Percentiles rank a stretch among this genome's conserved stretches.
Evolutionary conservation across 2,888 invertebrate genomes (phyloP).

Genomic region (Morpho deidamia): DNA sequence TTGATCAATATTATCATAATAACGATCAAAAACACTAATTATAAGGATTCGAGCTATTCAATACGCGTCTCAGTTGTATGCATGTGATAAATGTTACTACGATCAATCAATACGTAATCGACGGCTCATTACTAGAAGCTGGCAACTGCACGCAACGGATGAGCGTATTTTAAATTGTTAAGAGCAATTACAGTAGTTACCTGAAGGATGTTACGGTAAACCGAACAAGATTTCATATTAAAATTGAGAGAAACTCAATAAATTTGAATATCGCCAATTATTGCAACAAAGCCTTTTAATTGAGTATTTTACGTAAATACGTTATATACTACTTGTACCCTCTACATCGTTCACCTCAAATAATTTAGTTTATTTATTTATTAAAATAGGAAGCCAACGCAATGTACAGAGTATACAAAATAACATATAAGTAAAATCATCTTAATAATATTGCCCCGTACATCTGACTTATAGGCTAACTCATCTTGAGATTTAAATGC

Average conservation of each 20-base stretch:
- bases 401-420: too few species aligned
- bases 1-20: slow-evolving; percentile 4
- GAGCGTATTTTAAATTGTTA: slow-evolving; percentile 12
- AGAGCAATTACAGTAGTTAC: slow-evolving; percentile 13
- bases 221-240: slow-evolving; percentile 10
- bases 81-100: slow-evolving; percentile 4
- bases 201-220: slow-evolving; percentile 11
- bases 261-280: background rate
- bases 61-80: background rate
- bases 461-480: too few species aligned
- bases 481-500: too few species aligned
- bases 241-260: slow-evolving; percentile 11
- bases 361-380: too few species aligned
- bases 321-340: too few species aligned
- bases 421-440: too few species aligned
- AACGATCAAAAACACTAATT: slow-evolving; percentile 7
- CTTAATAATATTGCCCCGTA: too few species aligned
- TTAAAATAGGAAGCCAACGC: too few species aligned
- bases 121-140: slow-evolving; percentile 11
- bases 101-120: slow-evolving; percentile 12
- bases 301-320: too few species aligned
- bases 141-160: slow-evolving; percentile 16
- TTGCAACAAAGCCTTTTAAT: background rate
- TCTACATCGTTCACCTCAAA: too few species aligned
- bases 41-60: background rate